Conservation (phyloP, 1,140 invertebrate species). For the Drosophila repletoides region DNA sequence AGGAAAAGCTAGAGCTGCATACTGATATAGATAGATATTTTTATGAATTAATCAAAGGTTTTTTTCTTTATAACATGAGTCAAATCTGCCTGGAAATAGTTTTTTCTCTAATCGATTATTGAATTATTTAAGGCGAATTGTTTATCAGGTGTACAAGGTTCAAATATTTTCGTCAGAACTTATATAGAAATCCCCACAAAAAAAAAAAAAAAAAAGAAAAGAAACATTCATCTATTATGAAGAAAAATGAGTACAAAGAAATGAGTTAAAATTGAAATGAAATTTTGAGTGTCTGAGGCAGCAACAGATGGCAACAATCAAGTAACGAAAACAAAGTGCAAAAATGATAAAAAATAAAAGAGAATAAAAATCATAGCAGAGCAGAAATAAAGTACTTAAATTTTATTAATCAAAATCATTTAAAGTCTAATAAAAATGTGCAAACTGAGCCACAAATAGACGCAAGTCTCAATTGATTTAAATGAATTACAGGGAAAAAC, state of each 20-base stretch:
- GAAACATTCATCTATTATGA: no score
- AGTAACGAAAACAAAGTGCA: neutral
- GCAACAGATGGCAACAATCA: conserved; percentile 20
- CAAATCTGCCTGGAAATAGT: no score
- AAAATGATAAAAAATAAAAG: neutral
- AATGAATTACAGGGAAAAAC: conserved; percentile 65
- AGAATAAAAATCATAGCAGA: conserved; percentile 1
- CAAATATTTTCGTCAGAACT: neutral
- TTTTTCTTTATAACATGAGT: no score
- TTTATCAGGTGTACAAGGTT: no score
- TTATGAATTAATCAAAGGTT: neutral
- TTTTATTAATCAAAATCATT: conserved; percentile 66
- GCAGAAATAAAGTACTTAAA: conserved; percentile 9
- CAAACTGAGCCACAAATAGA: conserved; percentile 58
- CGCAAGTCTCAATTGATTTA: conserved; percentile 69
- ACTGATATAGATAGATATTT: no score
- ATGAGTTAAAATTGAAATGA: neutral
- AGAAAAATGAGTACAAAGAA: no score
- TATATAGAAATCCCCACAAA: neutral
- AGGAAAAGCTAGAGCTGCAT: no score
- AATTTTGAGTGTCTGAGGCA: neutral
- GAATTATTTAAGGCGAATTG: no score
- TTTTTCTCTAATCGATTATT: no score
- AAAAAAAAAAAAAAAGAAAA: neutral
- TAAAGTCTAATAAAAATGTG: conserved; percentile 55